Base-by-base conservation (phyloP, 2,113 vertebrate species). In the Apeltes quadracus region DNA sequence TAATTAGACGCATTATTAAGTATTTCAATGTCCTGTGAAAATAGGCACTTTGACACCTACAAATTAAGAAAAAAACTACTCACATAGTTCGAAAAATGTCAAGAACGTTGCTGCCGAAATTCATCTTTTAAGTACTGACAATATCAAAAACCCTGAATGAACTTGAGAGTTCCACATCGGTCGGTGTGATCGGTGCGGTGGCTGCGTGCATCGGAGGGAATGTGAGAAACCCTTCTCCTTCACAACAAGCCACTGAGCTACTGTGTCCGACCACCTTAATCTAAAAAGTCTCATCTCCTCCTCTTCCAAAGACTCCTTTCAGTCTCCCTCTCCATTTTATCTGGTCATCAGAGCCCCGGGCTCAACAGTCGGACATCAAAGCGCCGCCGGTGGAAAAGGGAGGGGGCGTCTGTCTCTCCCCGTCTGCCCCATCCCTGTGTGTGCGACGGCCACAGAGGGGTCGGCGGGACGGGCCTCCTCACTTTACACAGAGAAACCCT, bases 281-380 rank as follows among this genome's bases (percentile, higher is more conserved):
- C 77, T 69, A 59, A 51, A 75, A 85, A 58, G 81, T 85, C 76
- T 79, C 69, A 78, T 87, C 76, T 83, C 81, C 79, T 61, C 53
- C 51, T 65, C 61, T 73, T 81, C 84, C 63, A 84, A 86, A 84
- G 87, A 75, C 69, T 82, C 75, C 48, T 77, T 88, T 89, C 88
- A 86, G 74, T 62, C 64, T 62, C 68, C 55, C 59, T 72, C 65
- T 83, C 57, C 81, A 84, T 82, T 83, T 89, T 93, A 90, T 91
- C 89, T 83, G 88, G 91, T 87, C 72, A 92, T 89, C 89, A 94
- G 91, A 92, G 79, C 76, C 83, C 84, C 65, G 72, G 70, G 80
- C 88, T 89, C 90, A 87, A 86, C 67, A 88, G 71, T 69, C 69
- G 73, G 77, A 87, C 81, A 93, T 93, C 89, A 93, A 93, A 93